These are phyloP conservation scores for Paramormyrops kingsleyae DNA, from an alignment of 2,113 vertebrate species.

Conservation along the genomic window DNA sequence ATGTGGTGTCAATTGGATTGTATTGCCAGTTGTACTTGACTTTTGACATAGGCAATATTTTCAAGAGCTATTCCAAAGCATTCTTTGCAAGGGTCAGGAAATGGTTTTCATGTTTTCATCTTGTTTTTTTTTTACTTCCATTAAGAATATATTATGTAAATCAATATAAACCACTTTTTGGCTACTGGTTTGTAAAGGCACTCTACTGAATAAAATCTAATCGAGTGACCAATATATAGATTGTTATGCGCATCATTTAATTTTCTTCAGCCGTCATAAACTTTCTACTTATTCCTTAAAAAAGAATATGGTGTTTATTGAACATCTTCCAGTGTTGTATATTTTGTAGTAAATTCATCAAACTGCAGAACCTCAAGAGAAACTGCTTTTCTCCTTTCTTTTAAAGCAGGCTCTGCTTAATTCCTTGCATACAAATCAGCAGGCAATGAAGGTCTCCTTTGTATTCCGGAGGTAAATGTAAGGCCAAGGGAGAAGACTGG, in stretches of 20 bases:
- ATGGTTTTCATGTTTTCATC: not conserved
- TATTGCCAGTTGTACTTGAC: not conserved
- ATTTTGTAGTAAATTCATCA: slow-evolving; percentile 4
- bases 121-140: not conserved
- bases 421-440: slow-evolving; percentile 12
- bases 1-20: not conserved
- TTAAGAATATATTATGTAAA: not conserved
- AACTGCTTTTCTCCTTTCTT: not conserved
- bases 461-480: slow-evolving; percentile 8
- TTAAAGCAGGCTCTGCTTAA: slow-evolving; percentile 9
- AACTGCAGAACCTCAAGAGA: not conserved
- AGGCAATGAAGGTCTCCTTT: slow-evolving; percentile 8
- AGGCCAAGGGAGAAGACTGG: not conserved
- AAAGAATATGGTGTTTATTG: not conserved
- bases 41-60: not conserved
- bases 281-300: not conserved
- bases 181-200: not conserved
- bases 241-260: not conserved
- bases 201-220: not conserved
- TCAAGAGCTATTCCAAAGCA: not conserved
- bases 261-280: not conserved
- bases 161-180: not conserved
- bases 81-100: not conserved
- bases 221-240: not conserved
- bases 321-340: not conserved